These are phyloP conservation scores for Epinephelus coioides DNA, from an alignment of 2,797 vertebrate genomes.

Conservation along the genomic window DNA sequence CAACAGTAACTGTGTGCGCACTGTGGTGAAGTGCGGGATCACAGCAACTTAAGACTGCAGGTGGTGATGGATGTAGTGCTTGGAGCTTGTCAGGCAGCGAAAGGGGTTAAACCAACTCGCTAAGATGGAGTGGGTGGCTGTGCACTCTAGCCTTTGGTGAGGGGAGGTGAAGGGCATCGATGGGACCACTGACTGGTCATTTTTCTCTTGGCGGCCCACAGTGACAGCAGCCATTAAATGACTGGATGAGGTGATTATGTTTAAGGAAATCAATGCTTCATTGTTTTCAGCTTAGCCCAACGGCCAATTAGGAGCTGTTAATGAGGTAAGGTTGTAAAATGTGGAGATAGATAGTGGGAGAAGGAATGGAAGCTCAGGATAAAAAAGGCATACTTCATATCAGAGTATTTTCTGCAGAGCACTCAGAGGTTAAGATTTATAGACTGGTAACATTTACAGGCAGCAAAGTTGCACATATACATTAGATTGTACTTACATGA, in stretches of 20 bases:
- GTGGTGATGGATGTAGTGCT: conserved; percentile 79
- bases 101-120: conserved; percentile 80
- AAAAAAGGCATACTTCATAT: conserved; percentile 21
- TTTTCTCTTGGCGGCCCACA: conserved; percentile 78
- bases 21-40: conserved; percentile 32
- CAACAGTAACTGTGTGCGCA: conserved; percentile 34
- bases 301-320: conserved; percentile 84
- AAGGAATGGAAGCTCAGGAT: background rate
- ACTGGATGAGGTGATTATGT: conserved; percentile 84
- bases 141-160: conserved; percentile 79
- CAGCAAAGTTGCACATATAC: background rate
- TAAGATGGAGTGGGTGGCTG: conserved; percentile 78
- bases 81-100: conserved; percentile 68
- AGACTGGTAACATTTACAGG: background rate
- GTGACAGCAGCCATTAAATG: conserved; percentile 83
- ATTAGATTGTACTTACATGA: background rate
- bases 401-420: background rate
- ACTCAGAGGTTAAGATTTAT: background rate
- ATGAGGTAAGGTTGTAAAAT: conserved; percentile 74
- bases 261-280: conserved; percentile 85
- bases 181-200: conserved; percentile 77
- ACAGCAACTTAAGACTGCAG: conserved; percentile 49
- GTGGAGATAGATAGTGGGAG: conserved; percentile 42
- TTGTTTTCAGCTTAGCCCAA: conserved; percentile 83
- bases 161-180: conserved; percentile 84